A percentile compares a stretch with the other conserved stretches of the same genome.
phyloP scores from a whole-genome alignment of 2,888 invertebrate species.

The Phorcus lineatus region DNA sequence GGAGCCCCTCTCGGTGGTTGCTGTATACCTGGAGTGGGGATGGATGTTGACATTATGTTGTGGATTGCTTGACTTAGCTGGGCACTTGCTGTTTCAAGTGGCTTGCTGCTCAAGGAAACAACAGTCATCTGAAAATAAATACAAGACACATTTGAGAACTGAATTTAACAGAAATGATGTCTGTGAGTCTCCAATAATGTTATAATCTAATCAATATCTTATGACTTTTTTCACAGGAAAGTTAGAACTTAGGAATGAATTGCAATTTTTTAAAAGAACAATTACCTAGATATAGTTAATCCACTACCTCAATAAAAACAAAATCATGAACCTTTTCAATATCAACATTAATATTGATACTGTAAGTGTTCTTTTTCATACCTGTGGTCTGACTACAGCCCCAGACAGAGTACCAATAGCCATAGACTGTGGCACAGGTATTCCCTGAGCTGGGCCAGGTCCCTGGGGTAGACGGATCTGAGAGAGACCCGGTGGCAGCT shows the following conservation, averaged over 20 bases:
- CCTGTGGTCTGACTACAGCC: conserved; percentile 8
- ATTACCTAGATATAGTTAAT: too few species aligned
- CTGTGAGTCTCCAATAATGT: too few species aligned
- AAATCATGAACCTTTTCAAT: too few species aligned
- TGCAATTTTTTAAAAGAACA: too few species aligned
- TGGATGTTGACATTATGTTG: conserved; percentile 26
- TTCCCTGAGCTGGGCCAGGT: conserved; percentile 41
- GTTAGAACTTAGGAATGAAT: too few species aligned
- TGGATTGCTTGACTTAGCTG: conserved; percentile 30
- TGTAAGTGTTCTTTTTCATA: not conserved
- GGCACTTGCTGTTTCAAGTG: conserved; percentile 11
- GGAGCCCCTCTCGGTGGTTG: conserved; percentile 31
- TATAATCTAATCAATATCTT: too few species aligned
- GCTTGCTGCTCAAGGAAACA: conserved; percentile 16
- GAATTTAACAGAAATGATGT: not conserved
- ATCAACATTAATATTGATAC: too few species aligned
- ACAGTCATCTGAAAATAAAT: conserved; percentile 4
- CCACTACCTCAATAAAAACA: not conserved
- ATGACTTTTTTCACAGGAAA: too few species aligned
- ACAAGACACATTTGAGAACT: not conserved
- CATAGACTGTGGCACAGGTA: conserved; percentile 36
- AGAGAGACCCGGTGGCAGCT: conserved; percentile 40
- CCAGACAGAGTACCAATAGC: conserved; percentile 32
- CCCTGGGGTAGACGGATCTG: conserved; percentile 45
- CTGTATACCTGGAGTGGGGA: conserved; percentile 23